These are phyloP conservation scores for Drosophila kepulauana DNA, from an alignment of 1,140 invertebrate genomes.

Conservation along the genomic window DNA sequence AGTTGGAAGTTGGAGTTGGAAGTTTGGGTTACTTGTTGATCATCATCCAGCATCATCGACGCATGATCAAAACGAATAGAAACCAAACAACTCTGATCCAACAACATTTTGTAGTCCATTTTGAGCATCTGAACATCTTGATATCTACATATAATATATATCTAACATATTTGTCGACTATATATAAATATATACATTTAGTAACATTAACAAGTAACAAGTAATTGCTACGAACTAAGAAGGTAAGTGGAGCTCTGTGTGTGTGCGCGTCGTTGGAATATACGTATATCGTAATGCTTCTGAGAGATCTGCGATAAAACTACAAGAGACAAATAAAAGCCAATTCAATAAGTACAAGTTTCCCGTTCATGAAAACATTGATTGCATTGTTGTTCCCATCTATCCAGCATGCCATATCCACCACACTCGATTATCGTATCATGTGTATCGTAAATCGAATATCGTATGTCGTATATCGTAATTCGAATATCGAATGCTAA, in stretches of 20 bases:
- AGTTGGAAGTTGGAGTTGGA: slow-evolving; percentile 8
- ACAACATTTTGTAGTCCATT: slow-evolving; percentile 5
- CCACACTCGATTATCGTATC: background rate
- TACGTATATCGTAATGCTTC: background rate
- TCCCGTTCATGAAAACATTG: background rate
- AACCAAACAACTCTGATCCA: background rate
- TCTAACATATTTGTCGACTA: background rate
- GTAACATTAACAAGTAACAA: too few species aligned
- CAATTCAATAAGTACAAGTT: slow-evolving; percentile 13
- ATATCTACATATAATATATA: background rate
- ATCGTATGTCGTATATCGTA: slow-evolving; percentile 1
- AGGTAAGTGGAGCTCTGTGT: slow-evolving; percentile 1
- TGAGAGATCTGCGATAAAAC: background rate
- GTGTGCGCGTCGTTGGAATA: background rate
- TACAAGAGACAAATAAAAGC: background rate
- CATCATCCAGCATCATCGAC: slow-evolving; percentile 10
- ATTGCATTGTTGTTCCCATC: background rate
- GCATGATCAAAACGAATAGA: slow-evolving; percentile 10
- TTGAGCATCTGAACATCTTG: background rate
- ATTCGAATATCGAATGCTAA: background rate
- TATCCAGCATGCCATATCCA: background rate
- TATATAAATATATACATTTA: too few species aligned
- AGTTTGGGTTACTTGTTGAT: slow-evolving; percentile 18
- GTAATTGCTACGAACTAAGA: background rate
- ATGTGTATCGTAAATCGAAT: background rate